Evolutionary conservation across 2,113 vertebrate genomes (phyloP).

Genomic region (Zapornia atra): DNA sequence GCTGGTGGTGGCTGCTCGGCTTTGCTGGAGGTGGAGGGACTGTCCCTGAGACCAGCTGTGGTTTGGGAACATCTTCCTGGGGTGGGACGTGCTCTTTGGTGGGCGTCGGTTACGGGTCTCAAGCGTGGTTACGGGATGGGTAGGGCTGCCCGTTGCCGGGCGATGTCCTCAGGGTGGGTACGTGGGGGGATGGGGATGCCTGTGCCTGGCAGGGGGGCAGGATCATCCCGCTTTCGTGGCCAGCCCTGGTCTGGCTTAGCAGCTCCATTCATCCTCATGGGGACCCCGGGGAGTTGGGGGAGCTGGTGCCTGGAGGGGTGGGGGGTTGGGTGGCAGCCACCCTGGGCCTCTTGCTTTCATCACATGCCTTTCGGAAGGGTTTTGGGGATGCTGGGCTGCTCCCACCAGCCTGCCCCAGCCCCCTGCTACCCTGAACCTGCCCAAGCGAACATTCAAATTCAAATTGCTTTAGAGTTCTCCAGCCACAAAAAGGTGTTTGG

Average conservation of each 20-base stretch:
- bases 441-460: background rate
- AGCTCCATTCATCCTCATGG: accelerated
- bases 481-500: background rate
- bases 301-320: background rate
- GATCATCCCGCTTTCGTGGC: background rate
- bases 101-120: background rate
- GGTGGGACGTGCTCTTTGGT: background rate
- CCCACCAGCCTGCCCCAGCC: background rate
- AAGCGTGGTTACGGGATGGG: no score
- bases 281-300: background rate
- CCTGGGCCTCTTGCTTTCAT: background rate
- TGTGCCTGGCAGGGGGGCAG: background rate
- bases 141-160: background rate
- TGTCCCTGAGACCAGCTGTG: no score
- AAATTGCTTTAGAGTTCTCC: background rate
- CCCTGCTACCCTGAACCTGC: background rate
- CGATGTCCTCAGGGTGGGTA: background rate
- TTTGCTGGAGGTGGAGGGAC: accelerated
- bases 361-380: background rate
- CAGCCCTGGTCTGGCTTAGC: background rate
- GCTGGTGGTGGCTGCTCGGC: background rate
- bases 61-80: background rate
- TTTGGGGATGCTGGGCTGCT: background rate
- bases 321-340: background rate
- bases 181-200: background rate